These are phyloP conservation scores for Urechis unicinctus DNA, from an alignment of 2,888 invertebrate species.

Conservation along the genomic window DNA sequence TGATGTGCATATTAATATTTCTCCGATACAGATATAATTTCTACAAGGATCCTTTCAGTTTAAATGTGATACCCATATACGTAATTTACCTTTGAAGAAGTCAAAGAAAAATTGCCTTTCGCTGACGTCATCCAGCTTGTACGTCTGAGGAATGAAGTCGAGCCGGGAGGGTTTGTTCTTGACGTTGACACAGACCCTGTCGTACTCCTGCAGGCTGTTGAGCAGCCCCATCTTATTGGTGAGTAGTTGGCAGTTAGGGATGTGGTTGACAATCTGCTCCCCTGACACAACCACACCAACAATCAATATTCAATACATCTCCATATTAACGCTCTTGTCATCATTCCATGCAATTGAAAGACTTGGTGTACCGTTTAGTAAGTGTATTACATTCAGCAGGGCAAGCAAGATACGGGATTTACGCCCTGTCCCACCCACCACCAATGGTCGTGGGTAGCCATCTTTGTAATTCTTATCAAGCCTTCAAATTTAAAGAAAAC, in stretches of 20 bases:
- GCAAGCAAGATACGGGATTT: too few relatives aligned
- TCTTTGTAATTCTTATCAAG: too few relatives aligned
- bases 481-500: too few relatives aligned
- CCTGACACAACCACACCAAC: conserved; percentile 23
- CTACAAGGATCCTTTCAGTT: too few relatives aligned
- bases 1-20: background rate
- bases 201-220: conserved; percentile 46
- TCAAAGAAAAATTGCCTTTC: conserved; percentile 43
- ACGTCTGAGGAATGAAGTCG: conserved; percentile 49
- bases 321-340: too few relatives aligned
- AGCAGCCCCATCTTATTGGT: conserved; percentile 49
- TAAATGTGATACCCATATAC: too few relatives aligned
- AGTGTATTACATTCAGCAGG: too few relatives aligned
- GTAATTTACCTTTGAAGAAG: conserved; percentile 41
- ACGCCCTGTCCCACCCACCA: too few relatives aligned
- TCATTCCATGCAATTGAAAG: too few relatives aligned
- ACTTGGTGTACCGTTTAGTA: too few relatives aligned
- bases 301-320: background rate
- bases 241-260: conserved; percentile 47
- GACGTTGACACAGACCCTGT: conserved; percentile 29
- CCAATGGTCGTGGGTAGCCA: too few relatives aligned
- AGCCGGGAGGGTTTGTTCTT: conserved; percentile 32
- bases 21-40: too few relatives aligned
- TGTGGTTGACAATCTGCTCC: conserved; percentile 48
- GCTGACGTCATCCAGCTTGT: conserved; percentile 41